Evolutionary conservation across 2,113 vertebrate genomes (phyloP), one percentile per base, ranked within the genome.

Genomic region (Gallinago media): DNA sequence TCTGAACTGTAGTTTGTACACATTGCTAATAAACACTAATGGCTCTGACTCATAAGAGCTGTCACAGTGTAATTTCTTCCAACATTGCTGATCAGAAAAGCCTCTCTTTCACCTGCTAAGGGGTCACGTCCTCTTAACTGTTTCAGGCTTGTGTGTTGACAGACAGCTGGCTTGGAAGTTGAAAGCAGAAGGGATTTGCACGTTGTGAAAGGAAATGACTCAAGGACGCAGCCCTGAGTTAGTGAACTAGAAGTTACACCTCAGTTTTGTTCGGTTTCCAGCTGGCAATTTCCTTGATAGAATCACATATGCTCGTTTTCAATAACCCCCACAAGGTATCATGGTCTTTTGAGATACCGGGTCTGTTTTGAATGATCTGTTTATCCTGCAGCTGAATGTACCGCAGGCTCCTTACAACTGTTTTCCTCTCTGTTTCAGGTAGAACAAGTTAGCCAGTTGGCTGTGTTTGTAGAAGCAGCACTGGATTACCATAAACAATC

Each of bases 381-480:
- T 90, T 82, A 34, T 83, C 66, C 29, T 90, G 68, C n/a, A 88
- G 72, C 79, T 86, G 46, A 90, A 55, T 18, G 67, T 34, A 38
- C 44, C 63, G 32, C 85, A 61, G 59, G 55, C 34, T 75, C 47
- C 86, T 96, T 77, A 71, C 34, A 79, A 4, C 47, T 70, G 9
- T 85, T 96, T 91, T 93, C 66, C 58, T 18, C 61, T 94, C 55
- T 88, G 27, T 96, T 97, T 70, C 87, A 99, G 99, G 97, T 99
- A 94, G 99, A 99, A 77, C 99, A 99, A 97, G 99, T 99, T 78
- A 99, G 98, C 96, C 99, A 99, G 97, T 86, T 99, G 96, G 97
- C 98, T 0, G 98, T 99, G 50, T 98, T 99, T 80, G 97, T 99
- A 34, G 98, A 99, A 96, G 99, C 99, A 3, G 98, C 98, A 0